A percentile compares a stretch with the other conserved stretches of the same genome.
These are phyloP conservation scores for Dromas ardeola DNA, from an alignment of 2,113 vertebrate genomes.

Conservation along the genomic window DNA sequence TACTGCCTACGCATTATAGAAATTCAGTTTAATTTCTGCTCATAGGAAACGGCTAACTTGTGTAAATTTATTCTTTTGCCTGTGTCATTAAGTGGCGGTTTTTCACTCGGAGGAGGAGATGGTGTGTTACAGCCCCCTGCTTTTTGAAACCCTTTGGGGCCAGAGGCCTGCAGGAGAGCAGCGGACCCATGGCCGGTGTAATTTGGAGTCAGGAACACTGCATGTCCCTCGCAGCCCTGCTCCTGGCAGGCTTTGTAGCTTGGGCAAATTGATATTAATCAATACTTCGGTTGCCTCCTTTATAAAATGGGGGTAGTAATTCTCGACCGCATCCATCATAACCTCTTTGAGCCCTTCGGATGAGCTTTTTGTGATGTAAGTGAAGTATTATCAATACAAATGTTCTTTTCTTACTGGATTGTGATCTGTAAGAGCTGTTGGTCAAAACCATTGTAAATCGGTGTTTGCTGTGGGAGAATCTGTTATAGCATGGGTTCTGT, in stretches of 20 bases:
- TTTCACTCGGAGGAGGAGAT: not conserved
- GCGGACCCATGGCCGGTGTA: not conserved
- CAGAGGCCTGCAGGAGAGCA: fast-evolving
- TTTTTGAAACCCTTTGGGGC: not conserved
- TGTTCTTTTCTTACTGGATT: not conserved
- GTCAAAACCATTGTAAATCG: fast-evolving
- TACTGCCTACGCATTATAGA: not conserved
- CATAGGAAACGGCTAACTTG: not conserved
- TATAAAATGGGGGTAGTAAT: not conserved
- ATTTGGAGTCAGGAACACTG: not conserved
- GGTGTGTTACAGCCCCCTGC: not conserved
- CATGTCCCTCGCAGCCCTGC: not conserved
- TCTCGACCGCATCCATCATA: not conserved
- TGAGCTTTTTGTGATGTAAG: not conserved
- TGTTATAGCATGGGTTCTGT: not conserved
- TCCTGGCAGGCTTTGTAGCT: not conserved
- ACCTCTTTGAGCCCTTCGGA: not conserved
- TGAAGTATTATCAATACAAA: fast-evolving
- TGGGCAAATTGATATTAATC: fast-evolving
- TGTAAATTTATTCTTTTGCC: not conserved
- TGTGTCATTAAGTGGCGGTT: not conserved
- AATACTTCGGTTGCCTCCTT: not conserved
- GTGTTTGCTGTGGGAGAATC: not conserved
- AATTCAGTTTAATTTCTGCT: not conserved
- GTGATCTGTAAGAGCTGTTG: not conserved